Percentiles rank a stretch among this genome's conserved stretches.
Evolutionary conservation across 2,888 invertebrate genomes (phyloP).

Genomic region (Dicyrtomina minuta): DNA sequence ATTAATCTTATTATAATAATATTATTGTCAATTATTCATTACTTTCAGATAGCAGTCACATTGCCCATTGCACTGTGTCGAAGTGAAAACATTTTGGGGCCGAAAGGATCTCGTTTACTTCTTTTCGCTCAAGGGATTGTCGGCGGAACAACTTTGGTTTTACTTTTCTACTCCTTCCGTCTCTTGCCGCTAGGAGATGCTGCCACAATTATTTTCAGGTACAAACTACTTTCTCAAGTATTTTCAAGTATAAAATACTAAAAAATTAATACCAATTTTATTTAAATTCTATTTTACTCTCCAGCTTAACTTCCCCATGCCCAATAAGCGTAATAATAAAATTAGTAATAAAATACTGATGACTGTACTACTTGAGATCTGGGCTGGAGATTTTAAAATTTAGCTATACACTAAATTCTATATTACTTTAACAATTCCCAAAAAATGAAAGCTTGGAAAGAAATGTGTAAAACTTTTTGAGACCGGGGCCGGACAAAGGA

Average conservation of each 20-base stretch:
- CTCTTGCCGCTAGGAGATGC: slow-evolving; percentile 60
- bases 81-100: slow-evolving; percentile 56
- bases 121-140: slow-evolving; percentile 58
- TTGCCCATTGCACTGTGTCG: slow-evolving; percentile 55
- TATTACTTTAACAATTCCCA: too few relatives aligned
- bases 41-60: slow-evolving; percentile 55
- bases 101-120: slow-evolving; percentile 57
- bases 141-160: slow-evolving; percentile 58
- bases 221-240: not conserved
- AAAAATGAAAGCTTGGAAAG: too few relatives aligned
- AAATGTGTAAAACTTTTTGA: too few relatives aligned
- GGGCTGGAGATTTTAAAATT: too few relatives aligned
- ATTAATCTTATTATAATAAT: not conserved
- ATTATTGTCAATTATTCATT: not conserved
- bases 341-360: too few relatives aligned
- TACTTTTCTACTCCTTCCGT: slow-evolving; percentile 59
- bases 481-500: too few relatives aligned
- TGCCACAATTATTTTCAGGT: slow-evolving; percentile 59
- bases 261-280: not conserved
- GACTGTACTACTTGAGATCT: too few relatives aligned
- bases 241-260: too few relatives aligned
- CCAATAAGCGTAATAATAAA: too few relatives aligned
- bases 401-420: too few relatives aligned
- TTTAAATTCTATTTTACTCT: slow-evolving; percentile 3
- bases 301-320: too few relatives aligned